Evolutionary conservation across 64 coral and sea anemone species (phyloP).

Genomic region (Montipora cactus): DNA sequence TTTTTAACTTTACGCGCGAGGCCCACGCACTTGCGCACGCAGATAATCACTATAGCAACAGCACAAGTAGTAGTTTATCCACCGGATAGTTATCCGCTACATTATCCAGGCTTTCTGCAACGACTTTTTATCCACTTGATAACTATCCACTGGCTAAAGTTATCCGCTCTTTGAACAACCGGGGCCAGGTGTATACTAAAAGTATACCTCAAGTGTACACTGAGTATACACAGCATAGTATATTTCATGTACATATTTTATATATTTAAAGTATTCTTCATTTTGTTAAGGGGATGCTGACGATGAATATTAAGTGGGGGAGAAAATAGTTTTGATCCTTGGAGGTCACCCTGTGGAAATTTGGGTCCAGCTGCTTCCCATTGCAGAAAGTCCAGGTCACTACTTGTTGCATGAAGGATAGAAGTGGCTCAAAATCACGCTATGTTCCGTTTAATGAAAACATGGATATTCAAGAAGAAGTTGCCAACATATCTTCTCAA

Average conservation of each 20-base stretch:
- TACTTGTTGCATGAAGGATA: too few relatives aligned
- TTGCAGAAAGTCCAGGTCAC: too few relatives aligned
- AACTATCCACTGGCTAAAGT: neutral
- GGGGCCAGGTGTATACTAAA: neutral
- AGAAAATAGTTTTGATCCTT: too few relatives aligned
- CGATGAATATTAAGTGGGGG: too few relatives aligned
- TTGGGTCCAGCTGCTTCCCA: too few relatives aligned
- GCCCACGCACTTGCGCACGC: neutral
- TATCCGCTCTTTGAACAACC: too few relatives aligned
- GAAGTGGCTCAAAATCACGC: neutral
- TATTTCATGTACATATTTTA: constrained; percentile 6
- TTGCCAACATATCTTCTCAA: neutral
- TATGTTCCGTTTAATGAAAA: constrained; percentile 7
- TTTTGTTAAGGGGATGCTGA: neutral
- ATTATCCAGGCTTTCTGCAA: neutral
- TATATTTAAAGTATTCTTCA: constrained; percentile 20
- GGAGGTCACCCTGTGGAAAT: too few relatives aligned
- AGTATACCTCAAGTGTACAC: constrained; percentile 27
- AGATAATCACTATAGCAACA: neutral
- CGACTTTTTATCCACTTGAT: neutral
- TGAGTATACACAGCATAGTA: constrained; percentile 36
- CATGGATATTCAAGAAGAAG: neutral
- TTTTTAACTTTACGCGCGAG: neutral
- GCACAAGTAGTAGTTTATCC: neutral
- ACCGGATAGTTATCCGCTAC: neutral